A percentile compares a stretch with the other conserved stretches of the same genome.
phyloP scores from a whole-genome alignment of 2,113 vertebrate species.

The Atlantisia rogersi region DNA sequence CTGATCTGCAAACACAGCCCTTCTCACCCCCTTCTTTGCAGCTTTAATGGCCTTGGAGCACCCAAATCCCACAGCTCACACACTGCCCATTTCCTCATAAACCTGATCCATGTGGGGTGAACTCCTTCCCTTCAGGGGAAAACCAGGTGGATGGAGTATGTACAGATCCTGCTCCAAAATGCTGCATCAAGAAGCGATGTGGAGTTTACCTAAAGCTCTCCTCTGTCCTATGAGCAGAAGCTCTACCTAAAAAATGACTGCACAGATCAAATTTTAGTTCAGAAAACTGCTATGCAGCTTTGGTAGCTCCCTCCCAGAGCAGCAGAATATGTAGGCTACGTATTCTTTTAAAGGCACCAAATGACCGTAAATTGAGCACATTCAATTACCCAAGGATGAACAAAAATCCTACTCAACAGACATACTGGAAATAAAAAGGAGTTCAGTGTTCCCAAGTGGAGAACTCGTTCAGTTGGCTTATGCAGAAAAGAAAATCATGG shows the following conservation, averaged over 20 bases:
- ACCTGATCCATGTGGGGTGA: accelerated
- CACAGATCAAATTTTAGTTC: neutral
- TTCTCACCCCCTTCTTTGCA: neutral
- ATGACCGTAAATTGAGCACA: neutral
- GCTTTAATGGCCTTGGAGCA: neutral
- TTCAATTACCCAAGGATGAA: neutral
- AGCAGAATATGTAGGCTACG: neutral
- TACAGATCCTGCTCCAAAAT: neutral
- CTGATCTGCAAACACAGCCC: neutral
- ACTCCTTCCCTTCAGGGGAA: neutral
- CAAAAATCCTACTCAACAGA: neutral
- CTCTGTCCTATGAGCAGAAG: neutral
- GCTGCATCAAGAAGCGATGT: neutral
- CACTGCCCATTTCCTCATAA: neutral
- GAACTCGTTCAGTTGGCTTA: neutral
- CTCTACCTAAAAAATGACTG: neutral
- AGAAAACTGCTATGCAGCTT: neutral
- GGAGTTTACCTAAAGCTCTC: neutral
- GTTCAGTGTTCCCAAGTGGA: neutral
- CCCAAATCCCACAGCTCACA: neutral
- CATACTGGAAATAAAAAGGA: neutral
- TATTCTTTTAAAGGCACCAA: neutral
- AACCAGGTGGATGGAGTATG: neutral
- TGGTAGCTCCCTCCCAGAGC: neutral
- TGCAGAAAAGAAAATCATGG: neutral